Base-by-base conservation (phyloP, 1,140 invertebrate genomes). In the Yoshiicerus persimilis region DNA sequence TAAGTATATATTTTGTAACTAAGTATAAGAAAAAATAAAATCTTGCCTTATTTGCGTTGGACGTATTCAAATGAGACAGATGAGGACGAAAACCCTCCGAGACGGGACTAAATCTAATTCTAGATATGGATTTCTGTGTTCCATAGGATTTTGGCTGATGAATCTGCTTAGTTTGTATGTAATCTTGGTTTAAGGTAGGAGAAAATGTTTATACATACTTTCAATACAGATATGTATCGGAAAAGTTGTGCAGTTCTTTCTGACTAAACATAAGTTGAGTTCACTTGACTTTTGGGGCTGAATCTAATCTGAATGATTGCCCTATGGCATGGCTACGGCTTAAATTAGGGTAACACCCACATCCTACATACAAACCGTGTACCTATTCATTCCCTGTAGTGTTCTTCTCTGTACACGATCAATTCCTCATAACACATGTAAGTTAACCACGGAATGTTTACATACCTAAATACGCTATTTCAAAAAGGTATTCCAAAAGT, bases 261-360 rank as follows among this genome's bases (percentile, higher is more conserved):
- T 80, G 30, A 56, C 47, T 56, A 56, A 56, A 56, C 47, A 56
- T 41, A 30, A 34, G 34, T 23, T 36, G 8, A 9, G 30, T 80
- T n/a, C 10, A 20, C 32, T 80, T 23, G 75, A 80, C 75, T 80
- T 70, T 70, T 56, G 47, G 75, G 75, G 75, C 75, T 80, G 75
- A 80, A 80, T 80, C 64, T 80, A 80, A 80, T 80, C 27, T 80
- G 75, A 80, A 80, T 80, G 75, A 80, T 80, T 80, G 75, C 75
- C 75, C 75, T 80, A 80, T 80, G 75, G 75, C 75, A 80, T 80
- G 75, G 32, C 75, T 80, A 38, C 34, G 38, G 38, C 75, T 80
- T 80, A 80, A 80, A 80, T 80, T 80, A 80, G 75, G 34, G 38
- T 80, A 32, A 80, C 75, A 34, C 75, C 75, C 75, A 80, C 75